Percentiles rank a stretch among this genome's conserved stretches.
phyloP scores from a whole-genome alignment of 1,140 invertebrate species.

The Triops longicaudatus region DNA sequence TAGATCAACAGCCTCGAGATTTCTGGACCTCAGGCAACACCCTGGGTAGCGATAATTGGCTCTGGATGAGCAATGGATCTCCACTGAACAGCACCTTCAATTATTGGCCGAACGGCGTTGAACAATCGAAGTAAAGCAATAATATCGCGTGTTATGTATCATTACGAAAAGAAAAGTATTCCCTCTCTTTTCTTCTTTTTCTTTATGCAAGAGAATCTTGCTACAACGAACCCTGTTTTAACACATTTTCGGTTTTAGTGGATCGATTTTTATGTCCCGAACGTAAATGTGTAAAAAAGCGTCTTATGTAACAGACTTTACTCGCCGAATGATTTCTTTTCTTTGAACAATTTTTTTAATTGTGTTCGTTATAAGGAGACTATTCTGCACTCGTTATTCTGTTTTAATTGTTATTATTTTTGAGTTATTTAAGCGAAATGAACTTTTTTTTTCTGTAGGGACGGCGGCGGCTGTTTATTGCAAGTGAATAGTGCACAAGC shows the following conservation, averaged over 20 bases:
- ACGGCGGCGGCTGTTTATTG: conserved; percentile 60
- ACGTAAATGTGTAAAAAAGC: too few species aligned
- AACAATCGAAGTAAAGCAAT: conserved; percentile 28
- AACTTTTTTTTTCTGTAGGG: background rate
- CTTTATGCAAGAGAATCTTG: background rate
- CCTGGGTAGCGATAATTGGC: conserved; percentile 71
- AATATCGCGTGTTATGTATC: conserved; percentile 20
- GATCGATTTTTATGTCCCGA: too few species aligned
- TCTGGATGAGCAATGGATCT: conserved; percentile 80
- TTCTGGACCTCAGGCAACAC: conserved; percentile 85
- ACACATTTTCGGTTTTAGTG: too few species aligned
- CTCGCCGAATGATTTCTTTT: too few species aligned
- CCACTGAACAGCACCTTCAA: conserved; percentile 79
- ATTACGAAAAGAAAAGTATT: too few species aligned
- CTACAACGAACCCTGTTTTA: background rate
- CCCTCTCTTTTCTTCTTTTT: conserved; percentile 10
- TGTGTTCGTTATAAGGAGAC: too few species aligned
- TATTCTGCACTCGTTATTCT: too few species aligned
- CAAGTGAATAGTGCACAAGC: conserved; percentile 54
- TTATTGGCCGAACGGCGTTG: conserved; percentile 41
- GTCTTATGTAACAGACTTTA: too few species aligned
- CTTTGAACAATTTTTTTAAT: too few species aligned
- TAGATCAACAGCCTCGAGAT: conserved; percentile 40
- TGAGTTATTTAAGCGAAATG: too few species aligned
- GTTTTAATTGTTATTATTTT: too few species aligned